Percentiles rank a stretch among this genome's conserved stretches.
These are phyloP conservation scores for Ischnus inquisitorius DNA, from an alignment of 2,888 invertebrate species.

Conservation along the genomic window DNA sequence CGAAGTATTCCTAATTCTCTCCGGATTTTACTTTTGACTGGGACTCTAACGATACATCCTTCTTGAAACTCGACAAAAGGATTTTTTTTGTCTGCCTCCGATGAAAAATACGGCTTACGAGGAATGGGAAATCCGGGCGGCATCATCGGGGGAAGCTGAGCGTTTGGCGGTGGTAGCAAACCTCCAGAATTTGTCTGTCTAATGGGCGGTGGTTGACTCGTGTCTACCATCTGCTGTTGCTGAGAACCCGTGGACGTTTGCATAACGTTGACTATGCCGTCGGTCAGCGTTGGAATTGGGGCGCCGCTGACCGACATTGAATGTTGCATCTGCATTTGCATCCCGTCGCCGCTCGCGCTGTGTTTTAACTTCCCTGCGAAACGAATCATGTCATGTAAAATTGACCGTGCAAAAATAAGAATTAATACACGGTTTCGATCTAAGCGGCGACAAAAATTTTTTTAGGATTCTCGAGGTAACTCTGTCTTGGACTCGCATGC, in stretches of 20 bases:
- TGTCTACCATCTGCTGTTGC: slow-evolving; percentile 86
- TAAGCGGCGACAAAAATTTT: neutral
- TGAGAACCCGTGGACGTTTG: slow-evolving; percentile 72
- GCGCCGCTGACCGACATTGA: slow-evolving; percentile 73
- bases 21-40: too few relatives aligned
- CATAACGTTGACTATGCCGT: slow-evolving; percentile 81
- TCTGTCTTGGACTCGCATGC: slow-evolving; percentile 61
- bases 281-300: slow-evolving; percentile 79
- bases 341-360: slow-evolving; percentile 70
- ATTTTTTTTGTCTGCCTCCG: neutral
- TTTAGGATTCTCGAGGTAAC: neutral
- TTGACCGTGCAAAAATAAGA: neutral
- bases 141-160: slow-evolving; percentile 84
- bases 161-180: slow-evolving; percentile 84
- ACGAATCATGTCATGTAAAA: too few relatives aligned
- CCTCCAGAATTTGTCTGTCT: slow-evolving; percentile 85
- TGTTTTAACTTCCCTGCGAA: slow-evolving; percentile 81
- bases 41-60: too few relatives aligned
- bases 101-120: slow-evolving; percentile 80
- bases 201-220: slow-evolving; percentile 88
- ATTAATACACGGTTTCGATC: neutral
- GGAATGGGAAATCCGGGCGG: slow-evolving; percentile 85
- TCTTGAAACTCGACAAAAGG: too few relatives aligned
- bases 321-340: slow-evolving; percentile 74
- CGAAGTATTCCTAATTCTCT: too few relatives aligned